Conservation (phyloP, 1,140 invertebrate genomes). For the Achatina immaculata region DNA sequence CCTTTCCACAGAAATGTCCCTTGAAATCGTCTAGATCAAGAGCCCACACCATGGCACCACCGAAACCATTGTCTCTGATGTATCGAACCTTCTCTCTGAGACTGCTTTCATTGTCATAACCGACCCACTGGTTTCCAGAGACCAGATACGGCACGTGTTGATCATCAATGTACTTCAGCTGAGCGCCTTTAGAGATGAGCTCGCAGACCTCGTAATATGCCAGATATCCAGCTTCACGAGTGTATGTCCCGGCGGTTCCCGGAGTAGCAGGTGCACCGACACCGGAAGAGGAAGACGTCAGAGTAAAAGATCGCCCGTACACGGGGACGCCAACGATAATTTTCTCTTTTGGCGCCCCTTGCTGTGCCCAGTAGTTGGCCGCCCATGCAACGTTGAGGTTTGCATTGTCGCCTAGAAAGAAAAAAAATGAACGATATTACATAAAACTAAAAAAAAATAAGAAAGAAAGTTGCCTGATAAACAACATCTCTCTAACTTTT, state of each 20-base stretch:
- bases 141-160: conserved; percentile 85
- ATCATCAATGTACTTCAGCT: conserved; percentile 56
- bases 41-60: conserved; percentile 98
- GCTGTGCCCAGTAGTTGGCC: conserved; percentile 52
- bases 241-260: conserved; percentile 75
- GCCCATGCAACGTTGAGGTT: conserved; percentile 3
- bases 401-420: neutral
- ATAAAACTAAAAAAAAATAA: neutral
- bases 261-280: conserved; percentile 46
- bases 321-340: conserved; percentile 93
- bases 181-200: conserved; percentile 37
- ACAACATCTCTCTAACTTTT: neutral
- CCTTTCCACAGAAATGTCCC: conserved; percentile 55
- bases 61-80: conserved; percentile 79
- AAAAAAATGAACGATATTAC: neutral
- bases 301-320: conserved; percentile 58
- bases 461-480: neutral
- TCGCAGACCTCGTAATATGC: conserved; percentile 60
- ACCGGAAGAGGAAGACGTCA: conserved; percentile 36
- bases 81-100: conserved; percentile 79
- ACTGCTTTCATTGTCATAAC: conserved; percentile 86
- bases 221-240: conserved; percentile 67
- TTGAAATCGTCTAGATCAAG: conserved; percentile 84
- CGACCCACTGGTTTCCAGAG: conserved; percentile 87
- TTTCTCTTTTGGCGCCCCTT: conserved; percentile 94